These are phyloP conservation scores for Cottoperca gobio DNA, from an alignment of 2,797 vertebrate species.

Conservation along the genomic window DNA sequence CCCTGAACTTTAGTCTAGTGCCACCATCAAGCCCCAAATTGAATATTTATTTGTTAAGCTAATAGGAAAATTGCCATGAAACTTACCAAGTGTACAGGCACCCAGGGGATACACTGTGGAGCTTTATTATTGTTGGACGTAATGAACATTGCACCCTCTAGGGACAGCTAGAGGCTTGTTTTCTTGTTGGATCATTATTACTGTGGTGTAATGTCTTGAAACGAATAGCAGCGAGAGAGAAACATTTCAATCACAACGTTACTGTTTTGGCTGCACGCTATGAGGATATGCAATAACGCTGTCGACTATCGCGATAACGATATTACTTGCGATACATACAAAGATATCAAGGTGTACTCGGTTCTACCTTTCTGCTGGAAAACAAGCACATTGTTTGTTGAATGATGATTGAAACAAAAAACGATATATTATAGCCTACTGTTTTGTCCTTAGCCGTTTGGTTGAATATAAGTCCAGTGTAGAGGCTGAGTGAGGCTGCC, in stretches of 20 bases:
- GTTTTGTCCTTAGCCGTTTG: too few relatives aligned
- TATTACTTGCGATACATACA: too few relatives aligned
- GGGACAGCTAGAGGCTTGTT: not conserved
- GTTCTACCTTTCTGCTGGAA: too few relatives aligned
- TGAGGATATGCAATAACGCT: too few relatives aligned
- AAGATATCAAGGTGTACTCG: too few relatives aligned
- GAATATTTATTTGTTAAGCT: not conserved
- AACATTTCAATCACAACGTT: too few relatives aligned
- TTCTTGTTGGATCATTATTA: slow-evolving; percentile 4
- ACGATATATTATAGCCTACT: too few relatives aligned
- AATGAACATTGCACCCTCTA: slow-evolving; percentile 5
- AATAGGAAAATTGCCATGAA: not conserved
- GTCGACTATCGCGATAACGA: too few relatives aligned
- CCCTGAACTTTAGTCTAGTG: not conserved
- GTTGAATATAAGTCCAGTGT: too few relatives aligned
- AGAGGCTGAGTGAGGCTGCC: not conserved
- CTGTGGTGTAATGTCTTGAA: not conserved
- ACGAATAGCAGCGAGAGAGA: not conserved
- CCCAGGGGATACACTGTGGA: not conserved
- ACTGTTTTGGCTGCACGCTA: too few relatives aligned
- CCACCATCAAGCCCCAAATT: not conserved
- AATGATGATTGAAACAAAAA: too few relatives aligned
- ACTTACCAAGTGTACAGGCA: not conserved
- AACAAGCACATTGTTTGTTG: too few relatives aligned
- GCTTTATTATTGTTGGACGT: not conserved